Evolutionary conservation across 2,888 invertebrate genomes (phyloP), one percentile per base, ranked within the genome.

Genomic region (Andricus quercusramuli): DNA sequence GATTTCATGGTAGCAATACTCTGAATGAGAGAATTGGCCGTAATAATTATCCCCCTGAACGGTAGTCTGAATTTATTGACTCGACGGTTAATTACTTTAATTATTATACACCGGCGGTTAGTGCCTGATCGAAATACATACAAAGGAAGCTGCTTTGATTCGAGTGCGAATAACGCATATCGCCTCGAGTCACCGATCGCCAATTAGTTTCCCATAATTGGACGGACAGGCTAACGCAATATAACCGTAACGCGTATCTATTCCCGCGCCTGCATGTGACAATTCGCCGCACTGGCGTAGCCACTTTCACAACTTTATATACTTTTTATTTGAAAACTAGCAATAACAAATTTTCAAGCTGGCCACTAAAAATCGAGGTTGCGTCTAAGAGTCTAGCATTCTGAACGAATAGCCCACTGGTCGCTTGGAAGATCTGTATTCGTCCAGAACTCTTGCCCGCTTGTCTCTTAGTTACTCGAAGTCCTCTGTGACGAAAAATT

Each of bases 171-270:
- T 86, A 86, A 86, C 85, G 86, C 84, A 86, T 87, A 90, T 89
- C 86, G 89, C 89, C 89, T 85, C 85, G 87, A 88, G 89, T 88
- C 87, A 90, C 88, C 87, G 88, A 90, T 88, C 88, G 91, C 90
- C 92, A 92, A 92, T 92, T 92, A 92, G 91, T 92, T 92, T 92
- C 91, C 91, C 90, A 92, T 92, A 92, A 92, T 92, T 92, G 92
- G 92, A 91, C 90, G 89, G 87, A 84, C 83, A 66, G 65, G 47
- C 79, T 68, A 79, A 79, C 83, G 81, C 74, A 74, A 74, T 74
- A 74, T 74, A 74, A 74, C 56, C 32, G 56, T 74, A 74, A 74
- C 74, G 32, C 32, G 74, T 56, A 51, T 74, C 74, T 74, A 74
- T 74, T 51, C 29, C 56, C 56, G 17, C 29, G 29, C 51, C 51